A percentile compares a stretch with the other conserved stretches of the same genome.
Conservation (phyloP, 2,113 vertebrate genomes). For the Engystomops pustulosus region DNA sequence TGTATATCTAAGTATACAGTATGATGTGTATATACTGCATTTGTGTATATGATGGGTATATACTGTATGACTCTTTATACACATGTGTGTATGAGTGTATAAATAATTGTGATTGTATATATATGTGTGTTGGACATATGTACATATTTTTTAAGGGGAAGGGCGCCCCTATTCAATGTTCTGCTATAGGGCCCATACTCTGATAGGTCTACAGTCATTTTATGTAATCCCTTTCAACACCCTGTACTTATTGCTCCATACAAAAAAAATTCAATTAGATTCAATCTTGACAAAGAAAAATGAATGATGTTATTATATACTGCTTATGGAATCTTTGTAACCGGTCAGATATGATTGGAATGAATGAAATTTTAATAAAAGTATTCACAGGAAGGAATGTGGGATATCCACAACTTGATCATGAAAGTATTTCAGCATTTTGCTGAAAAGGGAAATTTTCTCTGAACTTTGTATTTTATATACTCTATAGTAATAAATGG, state of each 20-base stretch:
- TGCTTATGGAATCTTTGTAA: conserved; percentile 2
- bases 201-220: too few relatives aligned
- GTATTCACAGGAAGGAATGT: conserved; percentile 13
- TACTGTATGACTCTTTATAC: too few relatives aligned
- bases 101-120: too few relatives aligned
- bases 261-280: background rate
- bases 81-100: too few relatives aligned
- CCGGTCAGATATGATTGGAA: conserved; percentile 7
- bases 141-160: too few relatives aligned
- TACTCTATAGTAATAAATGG: background rate
- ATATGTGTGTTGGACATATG: too few relatives aligned
- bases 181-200: too few relatives aligned
- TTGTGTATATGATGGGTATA: too few relatives aligned
- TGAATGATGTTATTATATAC: background rate
- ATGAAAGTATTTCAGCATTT: background rate
- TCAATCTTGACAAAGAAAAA: conserved; percentile 10
- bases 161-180: too few relatives aligned
- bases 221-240: background rate
- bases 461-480: background rate
- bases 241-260: background rate
- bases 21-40: too few relatives aligned
- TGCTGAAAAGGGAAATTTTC: background rate
- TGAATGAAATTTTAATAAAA: conserved; percentile 28
- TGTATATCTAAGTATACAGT: too few relatives aligned
- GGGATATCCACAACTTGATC: background rate